These are phyloP conservation scores for Drosophila dunni DNA, from an alignment of 1,140 invertebrate genomes.

Conservation along the genomic window DNA sequence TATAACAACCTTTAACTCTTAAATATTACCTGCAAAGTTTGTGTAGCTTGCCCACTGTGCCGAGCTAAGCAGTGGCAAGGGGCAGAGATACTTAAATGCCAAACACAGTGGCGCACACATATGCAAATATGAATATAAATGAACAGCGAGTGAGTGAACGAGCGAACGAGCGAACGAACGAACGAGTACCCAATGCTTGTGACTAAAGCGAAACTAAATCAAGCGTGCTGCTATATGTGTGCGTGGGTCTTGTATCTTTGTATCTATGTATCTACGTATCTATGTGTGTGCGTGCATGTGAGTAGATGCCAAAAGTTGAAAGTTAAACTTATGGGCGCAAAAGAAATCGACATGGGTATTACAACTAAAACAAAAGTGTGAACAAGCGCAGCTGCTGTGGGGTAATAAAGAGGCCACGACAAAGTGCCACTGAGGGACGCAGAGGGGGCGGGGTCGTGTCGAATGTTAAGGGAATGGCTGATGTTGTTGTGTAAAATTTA, in stretches of 20 bases:
- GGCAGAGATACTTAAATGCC: conserved; percentile 58
- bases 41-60: no score
- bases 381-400: conserved; percentile 47
- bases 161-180: neutral
- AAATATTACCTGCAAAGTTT: no score
- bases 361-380: conserved; percentile 58
- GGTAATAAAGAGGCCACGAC: conserved; percentile 30
- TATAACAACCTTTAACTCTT: no score
- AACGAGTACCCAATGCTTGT: neutral
- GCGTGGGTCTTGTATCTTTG: neutral
- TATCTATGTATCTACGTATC: conserved; percentile 2
- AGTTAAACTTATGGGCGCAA: conserved; percentile 54
- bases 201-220: conserved; percentile 28
- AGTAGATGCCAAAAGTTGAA: conserved; percentile 43
- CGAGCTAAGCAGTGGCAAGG: neutral
- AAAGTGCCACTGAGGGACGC: conserved; percentile 4
- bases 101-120: conserved; percentile 49
- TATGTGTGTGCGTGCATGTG: conserved; percentile 7
- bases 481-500: conserved; percentile 40
- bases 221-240: conserved; percentile 4
- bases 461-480: conserved; percentile 8
- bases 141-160: conserved; percentile 65
- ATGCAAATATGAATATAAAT: conserved; percentile 83
- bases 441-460: neutral
- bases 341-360: conserved; percentile 44